phyloP scores from a whole-genome alignment of 2,888 invertebrate species.

The Agonopterix heracliana region DNA sequence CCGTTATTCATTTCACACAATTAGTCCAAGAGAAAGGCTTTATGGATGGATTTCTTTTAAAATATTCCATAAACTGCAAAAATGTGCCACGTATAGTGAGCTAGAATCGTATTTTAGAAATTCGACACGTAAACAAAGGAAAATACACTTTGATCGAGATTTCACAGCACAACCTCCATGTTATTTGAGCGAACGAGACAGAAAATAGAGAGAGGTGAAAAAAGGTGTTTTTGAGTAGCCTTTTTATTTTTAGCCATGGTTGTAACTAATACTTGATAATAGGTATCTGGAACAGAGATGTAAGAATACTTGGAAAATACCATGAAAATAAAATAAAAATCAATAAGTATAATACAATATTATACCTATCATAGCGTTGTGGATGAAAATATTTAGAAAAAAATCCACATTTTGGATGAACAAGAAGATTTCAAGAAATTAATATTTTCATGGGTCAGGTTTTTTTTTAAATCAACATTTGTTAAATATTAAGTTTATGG shows the following conservation, averaged over 20 bases:
- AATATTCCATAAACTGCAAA: constrained; percentile 53
- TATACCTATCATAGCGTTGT: too few species aligned
- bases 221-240: not conserved
- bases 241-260: not conserved
- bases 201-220: constrained; percentile 8
- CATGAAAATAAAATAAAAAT: too few species aligned
- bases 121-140: constrained; percentile 75
- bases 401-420: too few species aligned
- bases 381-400: too few species aligned
- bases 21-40: constrained; percentile 29
- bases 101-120: constrained; percentile 27
- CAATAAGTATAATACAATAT: too few species aligned
- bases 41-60: constrained; percentile 30
- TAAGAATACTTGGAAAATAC: too few species aligned
- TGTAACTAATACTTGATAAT: not conserved
- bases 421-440: too few species aligned
- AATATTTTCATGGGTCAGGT: too few species aligned
- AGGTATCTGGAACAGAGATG: too few species aligned
- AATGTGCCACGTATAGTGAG: constrained; percentile 18
- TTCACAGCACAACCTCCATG: constrained; percentile 60
- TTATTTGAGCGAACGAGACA: constrained; percentile 42
- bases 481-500: too few species aligned
- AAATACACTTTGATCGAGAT: constrained; percentile 48
- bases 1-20: constrained; percentile 71
- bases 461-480: too few species aligned